phyloP scores from a whole-genome alignment of 1,140 invertebrate species.

The Pogonus chalceus region DNA sequence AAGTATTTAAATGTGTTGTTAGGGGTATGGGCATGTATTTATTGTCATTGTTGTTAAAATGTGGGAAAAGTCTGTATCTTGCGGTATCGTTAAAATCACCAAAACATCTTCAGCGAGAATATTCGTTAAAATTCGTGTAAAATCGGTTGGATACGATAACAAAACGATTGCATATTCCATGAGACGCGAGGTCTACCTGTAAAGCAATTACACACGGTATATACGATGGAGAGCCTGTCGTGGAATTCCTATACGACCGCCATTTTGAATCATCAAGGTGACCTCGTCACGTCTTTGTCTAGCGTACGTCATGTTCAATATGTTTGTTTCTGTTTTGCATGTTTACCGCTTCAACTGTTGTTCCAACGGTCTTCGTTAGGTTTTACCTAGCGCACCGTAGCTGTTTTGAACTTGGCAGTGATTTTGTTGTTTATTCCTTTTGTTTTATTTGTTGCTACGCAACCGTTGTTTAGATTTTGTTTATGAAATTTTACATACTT shows the following conservation, averaged over 20 bases:
- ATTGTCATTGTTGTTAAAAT: too few species aligned
- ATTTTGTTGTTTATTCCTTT: background rate
- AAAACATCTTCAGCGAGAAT: background rate
- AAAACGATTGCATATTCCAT: background rate
- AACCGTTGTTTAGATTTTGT: background rate
- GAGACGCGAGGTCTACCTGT: conserved; percentile 5
- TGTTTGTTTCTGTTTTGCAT: background rate
- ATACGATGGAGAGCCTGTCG: background rate
- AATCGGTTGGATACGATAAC: background rate
- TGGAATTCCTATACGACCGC: background rate
- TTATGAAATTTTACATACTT: too few species aligned
- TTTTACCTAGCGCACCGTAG: background rate
- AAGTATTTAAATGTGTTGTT: too few species aligned
- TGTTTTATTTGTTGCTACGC: background rate
- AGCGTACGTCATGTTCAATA: background rate
- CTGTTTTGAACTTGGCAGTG: background rate
- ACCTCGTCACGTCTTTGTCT: background rate
- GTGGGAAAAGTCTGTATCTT: too few species aligned
- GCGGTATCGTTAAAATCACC: background rate
- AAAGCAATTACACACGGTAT: background rate
- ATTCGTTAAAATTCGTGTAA: background rate
- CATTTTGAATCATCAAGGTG: conserved; percentile 1
- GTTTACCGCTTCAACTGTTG: conserved; percentile 6
- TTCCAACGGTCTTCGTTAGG: background rate
- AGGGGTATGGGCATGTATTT: too few species aligned